Conservation (phyloP, 1,140 invertebrate species). For the Calephelis nemesis region DNA sequence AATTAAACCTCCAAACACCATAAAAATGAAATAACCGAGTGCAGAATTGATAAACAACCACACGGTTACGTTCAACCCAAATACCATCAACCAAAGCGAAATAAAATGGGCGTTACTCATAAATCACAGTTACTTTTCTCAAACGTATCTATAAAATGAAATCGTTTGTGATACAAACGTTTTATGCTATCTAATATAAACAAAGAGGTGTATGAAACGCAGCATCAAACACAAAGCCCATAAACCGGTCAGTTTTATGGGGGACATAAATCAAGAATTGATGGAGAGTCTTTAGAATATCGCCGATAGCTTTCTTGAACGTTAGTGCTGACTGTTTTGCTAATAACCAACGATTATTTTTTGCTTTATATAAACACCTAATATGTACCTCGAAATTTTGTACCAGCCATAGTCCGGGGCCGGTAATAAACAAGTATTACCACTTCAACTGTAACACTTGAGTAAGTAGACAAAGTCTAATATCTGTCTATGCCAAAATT, state of each 20-base stretch:
- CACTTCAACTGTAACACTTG: no score
- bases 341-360: background rate
- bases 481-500: no score
- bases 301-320: background rate
- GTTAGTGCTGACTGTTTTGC: slow-evolving; percentile 18
- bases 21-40: no score
- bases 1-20: no score
- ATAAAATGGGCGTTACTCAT: background rate
- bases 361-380: background rate
- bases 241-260: slow-evolving; percentile 57
- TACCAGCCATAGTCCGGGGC: no score
- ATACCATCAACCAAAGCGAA: slow-evolving; percentile 3
- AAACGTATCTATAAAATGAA: slow-evolving; percentile 4
- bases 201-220: slow-evolving; percentile 36
- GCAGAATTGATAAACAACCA: no score
- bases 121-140: slow-evolving; percentile 1
- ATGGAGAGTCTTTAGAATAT: slow-evolving; percentile 29
- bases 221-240: slow-evolving; percentile 46
- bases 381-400: no score
- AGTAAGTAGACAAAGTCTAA: no score
- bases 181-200: slow-evolving; percentile 38
- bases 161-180: background rate
- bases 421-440: no score
- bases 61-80: no score
- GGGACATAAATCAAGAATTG: slow-evolving; percentile 52